phyloP scores from a whole-genome alignment of 1,140 invertebrate species.

The Eufriesea mexicana region DNA sequence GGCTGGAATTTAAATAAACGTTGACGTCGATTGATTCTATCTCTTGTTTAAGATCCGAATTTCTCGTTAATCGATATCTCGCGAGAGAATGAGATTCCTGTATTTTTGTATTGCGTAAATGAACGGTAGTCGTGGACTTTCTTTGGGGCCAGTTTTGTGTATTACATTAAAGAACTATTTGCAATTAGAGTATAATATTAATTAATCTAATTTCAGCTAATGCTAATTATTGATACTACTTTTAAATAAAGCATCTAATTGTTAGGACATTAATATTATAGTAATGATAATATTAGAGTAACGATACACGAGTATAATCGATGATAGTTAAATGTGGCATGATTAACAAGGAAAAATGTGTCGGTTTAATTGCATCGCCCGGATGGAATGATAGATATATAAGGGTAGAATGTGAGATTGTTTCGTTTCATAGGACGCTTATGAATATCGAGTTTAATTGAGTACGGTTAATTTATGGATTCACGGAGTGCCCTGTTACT shows the following conservation, averaged over 20 bases:
- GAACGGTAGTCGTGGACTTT: not conserved
- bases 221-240: too few species aligned
- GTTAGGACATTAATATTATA: too few species aligned
- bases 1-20: conserved; percentile 19
- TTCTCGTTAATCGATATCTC: conserved; percentile 8
- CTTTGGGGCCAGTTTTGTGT: too few species aligned
- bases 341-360: not conserved
- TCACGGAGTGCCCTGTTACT: not conserved
- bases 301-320: too few species aligned
- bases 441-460: conserved; percentile 25
- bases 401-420: not conserved
- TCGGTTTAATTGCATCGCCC: not conserved
- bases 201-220: too few species aligned
- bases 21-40: conserved; percentile 18
- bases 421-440: not conserved
- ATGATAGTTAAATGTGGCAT: too few species aligned
- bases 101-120: too few species aligned
- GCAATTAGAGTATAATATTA: too few species aligned
- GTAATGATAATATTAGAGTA: too few species aligned
- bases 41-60: conserved; percentile 24
- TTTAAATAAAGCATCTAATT: too few species aligned
- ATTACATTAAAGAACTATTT: too few species aligned
- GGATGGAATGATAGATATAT: not conserved
- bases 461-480: conserved; percentile 24
- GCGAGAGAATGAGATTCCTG: not conserved